A percentile compares a stretch with the other conserved stretches of the same genome.
Evolutionary conservation across 2,888 invertebrate genomes (phyloP).

Genomic region (Philhelius pedissequus): DNA sequence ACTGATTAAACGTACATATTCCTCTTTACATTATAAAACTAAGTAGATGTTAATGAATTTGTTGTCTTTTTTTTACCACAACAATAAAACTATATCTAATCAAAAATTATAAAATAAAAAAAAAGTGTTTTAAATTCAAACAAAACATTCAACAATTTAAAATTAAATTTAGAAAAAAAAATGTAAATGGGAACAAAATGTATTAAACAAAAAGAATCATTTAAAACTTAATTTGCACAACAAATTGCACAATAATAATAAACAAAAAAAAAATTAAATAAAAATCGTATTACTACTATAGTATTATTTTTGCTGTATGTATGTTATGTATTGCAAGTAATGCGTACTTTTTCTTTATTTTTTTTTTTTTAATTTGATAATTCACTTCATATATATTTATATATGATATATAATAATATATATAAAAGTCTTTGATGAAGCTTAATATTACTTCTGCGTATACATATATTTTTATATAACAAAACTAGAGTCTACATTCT

Average conservation of each 20-base stretch:
- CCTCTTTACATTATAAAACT: conserved; percentile 55
- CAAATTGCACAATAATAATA: conserved; percentile 59
- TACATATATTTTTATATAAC: conserved; percentile 63
- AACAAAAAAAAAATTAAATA: conserved; percentile 10
- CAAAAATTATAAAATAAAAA: conserved; percentile 9
- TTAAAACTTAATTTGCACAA: conserved; percentile 57
- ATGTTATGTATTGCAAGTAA: conserved; percentile 47
- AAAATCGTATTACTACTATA: conserved; percentile 50
- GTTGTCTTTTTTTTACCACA: conserved; percentile 53
- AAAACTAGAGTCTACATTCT: conserved; percentile 58
- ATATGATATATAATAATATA: background rate
- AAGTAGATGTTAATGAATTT: conserved; percentile 59
- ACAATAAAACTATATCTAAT: conserved; percentile 28
- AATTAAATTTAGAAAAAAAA: background rate
- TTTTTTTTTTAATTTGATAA: conserved; percentile 53
- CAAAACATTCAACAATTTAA: conserved; percentile 36
- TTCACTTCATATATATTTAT: conserved; percentile 33
- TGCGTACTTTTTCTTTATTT: conserved; percentile 27
- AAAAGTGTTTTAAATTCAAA: conserved; percentile 25
- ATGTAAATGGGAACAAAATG: conserved; percentile 66
- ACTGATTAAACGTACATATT: conserved; percentile 65
- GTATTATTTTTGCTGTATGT: conserved; percentile 54
- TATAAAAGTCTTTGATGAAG: conserved; percentile 49
- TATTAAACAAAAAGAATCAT: conserved; percentile 45
- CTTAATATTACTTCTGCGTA: conserved; percentile 63